These are phyloP conservation scores for Cetoscarus ocellatus DNA, from an alignment of 2,797 vertebrate genomes.

Conservation along the genomic window DNA sequence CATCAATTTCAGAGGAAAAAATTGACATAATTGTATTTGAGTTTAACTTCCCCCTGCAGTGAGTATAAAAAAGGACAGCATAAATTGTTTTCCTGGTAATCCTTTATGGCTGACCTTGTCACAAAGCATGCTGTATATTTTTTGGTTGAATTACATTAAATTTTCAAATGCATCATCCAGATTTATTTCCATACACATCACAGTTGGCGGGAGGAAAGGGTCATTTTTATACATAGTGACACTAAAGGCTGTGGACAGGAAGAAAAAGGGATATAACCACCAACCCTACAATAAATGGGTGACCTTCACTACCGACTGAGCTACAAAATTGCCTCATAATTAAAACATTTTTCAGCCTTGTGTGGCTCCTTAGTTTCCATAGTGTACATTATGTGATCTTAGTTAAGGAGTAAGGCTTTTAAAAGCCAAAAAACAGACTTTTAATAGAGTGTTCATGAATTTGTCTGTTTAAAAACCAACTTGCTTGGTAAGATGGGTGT, in stretches of 20 bases:
- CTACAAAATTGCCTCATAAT: constrained; percentile 13
- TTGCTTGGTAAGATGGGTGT: background rate
- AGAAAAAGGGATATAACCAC: constrained; percentile 5
- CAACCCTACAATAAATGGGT: constrained; percentile 20
- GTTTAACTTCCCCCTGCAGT: constrained; percentile 12
- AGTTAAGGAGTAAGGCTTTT: constrained; percentile 4
- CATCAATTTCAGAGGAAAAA: too few relatives aligned
- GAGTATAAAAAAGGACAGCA: constrained; percentile 6
- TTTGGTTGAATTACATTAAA: constrained; percentile 25
- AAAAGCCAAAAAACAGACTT: background rate
- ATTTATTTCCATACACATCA: constrained; percentile 18
- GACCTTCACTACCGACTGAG: constrained; percentile 24
- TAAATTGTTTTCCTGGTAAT: background rate
- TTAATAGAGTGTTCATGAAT: constrained; percentile 7
- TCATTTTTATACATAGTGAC: constrained; percentile 26
- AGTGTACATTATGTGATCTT: background rate
- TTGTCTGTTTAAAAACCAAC: background rate
- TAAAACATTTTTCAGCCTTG: background rate
- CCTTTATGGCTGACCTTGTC: constrained; percentile 26
- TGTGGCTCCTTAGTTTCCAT: constrained; percentile 1
- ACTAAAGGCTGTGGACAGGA: background rate
- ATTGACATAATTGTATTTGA: background rate
- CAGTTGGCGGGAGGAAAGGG: background rate
- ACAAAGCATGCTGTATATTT: constrained; percentile 11
- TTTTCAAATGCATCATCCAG: constrained; percentile 2